Evolutionary conservation across 2,888 invertebrate species (phyloP).

Genomic region (Chloroclysta siterata): DNA sequence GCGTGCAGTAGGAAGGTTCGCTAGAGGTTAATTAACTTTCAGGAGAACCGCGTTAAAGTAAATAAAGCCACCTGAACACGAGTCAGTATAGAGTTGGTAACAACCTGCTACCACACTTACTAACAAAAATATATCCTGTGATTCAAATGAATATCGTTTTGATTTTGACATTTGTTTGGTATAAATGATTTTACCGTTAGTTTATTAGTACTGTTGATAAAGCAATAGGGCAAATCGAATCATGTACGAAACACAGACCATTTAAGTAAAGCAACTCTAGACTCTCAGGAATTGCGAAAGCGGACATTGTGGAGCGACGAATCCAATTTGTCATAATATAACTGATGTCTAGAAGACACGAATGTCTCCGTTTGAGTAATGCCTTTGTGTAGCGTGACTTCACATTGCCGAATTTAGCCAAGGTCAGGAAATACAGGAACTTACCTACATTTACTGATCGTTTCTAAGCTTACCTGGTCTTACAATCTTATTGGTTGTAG

Average conservation of each 20-base stretch:
- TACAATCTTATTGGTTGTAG: no score
- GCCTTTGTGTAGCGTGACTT: constrained; percentile 44
- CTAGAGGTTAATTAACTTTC: constrained; percentile 48
- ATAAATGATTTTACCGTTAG: not conserved
- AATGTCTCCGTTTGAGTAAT: constrained; percentile 50
- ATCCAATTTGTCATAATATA: constrained; percentile 49
- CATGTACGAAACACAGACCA: constrained; percentile 2
- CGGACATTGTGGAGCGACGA: constrained; percentile 39
- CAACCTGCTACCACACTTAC: no score
- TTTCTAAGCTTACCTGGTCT: no score
- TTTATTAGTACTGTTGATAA: not conserved
- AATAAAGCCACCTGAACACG: constrained; percentile 6
- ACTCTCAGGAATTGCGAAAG: constrained; percentile 22
- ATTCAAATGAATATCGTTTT: no score
- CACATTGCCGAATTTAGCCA: constrained; percentile 46
- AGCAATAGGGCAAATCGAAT: not conserved
- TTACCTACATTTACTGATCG: not conserved
- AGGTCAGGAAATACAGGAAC: constrained; percentile 39
- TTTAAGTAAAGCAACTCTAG: constrained; percentile 6
- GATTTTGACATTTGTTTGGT: not conserved
- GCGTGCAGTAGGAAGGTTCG: constrained; percentile 45
- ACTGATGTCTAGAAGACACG: constrained; percentile 58
- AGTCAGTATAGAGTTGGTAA: not conserved
- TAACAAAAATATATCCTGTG: no score
- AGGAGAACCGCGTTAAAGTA: constrained; percentile 28